Evolutionary conservation across 2,113 vertebrate species (phyloP).

Genomic region (Bucco capensis): DNA sequence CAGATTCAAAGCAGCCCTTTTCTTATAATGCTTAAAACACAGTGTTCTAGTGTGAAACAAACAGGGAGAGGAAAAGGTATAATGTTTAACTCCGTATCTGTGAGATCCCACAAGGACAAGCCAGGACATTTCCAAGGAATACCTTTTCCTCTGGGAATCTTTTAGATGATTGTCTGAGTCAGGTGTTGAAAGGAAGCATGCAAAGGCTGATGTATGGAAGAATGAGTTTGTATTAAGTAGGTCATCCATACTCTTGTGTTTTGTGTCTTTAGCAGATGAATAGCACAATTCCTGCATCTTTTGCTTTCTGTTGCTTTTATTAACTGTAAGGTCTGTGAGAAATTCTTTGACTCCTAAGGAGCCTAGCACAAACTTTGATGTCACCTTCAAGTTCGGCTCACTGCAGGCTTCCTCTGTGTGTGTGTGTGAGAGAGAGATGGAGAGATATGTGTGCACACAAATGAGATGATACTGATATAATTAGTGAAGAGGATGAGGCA

Average conservation of each 20-base stretch:
- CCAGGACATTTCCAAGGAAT: not conserved
- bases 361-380: not conserved
- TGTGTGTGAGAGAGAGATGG: too few relatives aligned
- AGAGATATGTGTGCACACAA: rapidly evolving
- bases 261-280: not conserved
- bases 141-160: not conserved
- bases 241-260: not conserved
- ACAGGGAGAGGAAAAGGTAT: not conserved
- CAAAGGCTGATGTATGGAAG: not conserved
- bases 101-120: not conserved
- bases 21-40: not conserved
- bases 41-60: not conserved
- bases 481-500: not conserved
- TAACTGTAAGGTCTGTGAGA: not conserved
- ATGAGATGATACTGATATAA: not conserved
- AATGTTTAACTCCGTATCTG: not conserved
- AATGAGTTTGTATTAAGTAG: not conserved
- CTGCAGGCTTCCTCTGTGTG: not conserved
- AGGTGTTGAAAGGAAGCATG: not conserved
- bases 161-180: not conserved
- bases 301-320: not conserved
- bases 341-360: not conserved
- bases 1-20: not conserved
- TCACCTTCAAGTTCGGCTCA: not conserved
- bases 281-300: not conserved